Evolutionary conservation across 1,140 invertebrate species (phyloP).

Genomic region (Eriocheir sinensis): DNA sequence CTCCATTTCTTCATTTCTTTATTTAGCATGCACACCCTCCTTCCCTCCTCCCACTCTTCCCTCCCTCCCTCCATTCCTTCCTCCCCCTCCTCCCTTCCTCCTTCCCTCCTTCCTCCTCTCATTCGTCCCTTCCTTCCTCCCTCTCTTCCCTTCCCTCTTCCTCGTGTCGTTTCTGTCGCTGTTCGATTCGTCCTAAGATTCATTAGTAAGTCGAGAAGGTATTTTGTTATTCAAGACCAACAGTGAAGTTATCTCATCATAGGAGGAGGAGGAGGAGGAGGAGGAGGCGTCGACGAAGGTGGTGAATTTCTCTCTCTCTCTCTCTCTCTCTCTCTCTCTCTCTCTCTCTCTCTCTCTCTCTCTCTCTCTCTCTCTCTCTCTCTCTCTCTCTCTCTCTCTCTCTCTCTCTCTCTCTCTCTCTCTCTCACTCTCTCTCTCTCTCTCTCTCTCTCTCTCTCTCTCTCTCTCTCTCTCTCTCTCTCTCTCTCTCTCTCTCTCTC

Average conservation of each 20-base stretch:
- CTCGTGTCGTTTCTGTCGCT: too few relatives aligned
- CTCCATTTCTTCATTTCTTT: neutral
- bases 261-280: neutral
- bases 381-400: neutral
- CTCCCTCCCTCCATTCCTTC: neutral
- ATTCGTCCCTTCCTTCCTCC: neutral
- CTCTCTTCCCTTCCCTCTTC: neutral
- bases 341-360: constrained; percentile 20
- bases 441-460: constrained; percentile 42
- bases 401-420: constrained; percentile 48
- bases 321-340: neutral
- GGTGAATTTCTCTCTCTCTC: neutral
- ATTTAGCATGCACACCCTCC: neutral
- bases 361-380: neutral
- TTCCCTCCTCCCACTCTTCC: neutral
- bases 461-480: constrained; percentile 46
- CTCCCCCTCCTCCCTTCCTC: neutral
- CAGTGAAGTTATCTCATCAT: constrained; percentile 53
- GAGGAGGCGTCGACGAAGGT: neutral
- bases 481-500: constrained; percentile 20
- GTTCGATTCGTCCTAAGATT: neutral
- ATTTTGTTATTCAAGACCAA: constrained; percentile 46
- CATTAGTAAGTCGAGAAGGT: constrained; percentile 15
- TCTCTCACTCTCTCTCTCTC: neutral
- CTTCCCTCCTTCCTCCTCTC: too few relatives aligned